Evolutionary conservation across 2,888 invertebrate species (phyloP).

Genomic region (Actias luna): DNA sequence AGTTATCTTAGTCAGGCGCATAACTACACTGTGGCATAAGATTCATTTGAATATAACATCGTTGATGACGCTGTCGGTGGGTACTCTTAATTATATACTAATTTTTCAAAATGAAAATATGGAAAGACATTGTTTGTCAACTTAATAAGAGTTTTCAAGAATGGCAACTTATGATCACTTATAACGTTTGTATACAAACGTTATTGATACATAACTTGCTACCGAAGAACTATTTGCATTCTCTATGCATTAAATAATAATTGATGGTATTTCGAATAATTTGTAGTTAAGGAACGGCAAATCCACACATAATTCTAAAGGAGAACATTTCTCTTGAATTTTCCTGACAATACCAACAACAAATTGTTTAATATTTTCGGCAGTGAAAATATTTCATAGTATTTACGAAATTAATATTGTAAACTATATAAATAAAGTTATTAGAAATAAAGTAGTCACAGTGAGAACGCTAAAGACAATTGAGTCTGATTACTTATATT

Average conservation of each 20-base stretch:
- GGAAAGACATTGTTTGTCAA: background rate
- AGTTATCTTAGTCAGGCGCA: slow-evolving; percentile 32
- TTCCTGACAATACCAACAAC: background rate
- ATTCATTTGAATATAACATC: slow-evolving; percentile 4
- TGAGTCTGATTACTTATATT: background rate
- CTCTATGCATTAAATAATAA: background rate
- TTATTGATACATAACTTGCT: background rate
- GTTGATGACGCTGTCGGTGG: background rate
- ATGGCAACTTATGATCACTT: too few species aligned
- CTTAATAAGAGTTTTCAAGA: too few species aligned
- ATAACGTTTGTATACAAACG: too few species aligned
- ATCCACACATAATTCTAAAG: background rate
- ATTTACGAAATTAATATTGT: too few species aligned
- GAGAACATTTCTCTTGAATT: background rate
- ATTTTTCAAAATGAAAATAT: background rate
- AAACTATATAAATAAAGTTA: background rate
- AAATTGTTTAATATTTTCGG: background rate
- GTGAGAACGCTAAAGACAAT: background rate
- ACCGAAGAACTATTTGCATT: background rate
- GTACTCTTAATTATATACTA: background rate
- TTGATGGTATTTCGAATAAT: background rate
- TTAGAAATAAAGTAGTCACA: background rate
- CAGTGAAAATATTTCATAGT: background rate
- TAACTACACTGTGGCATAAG: slow-evolving; percentile 36
- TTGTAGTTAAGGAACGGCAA: background rate